Percentiles rank a stretch among this genome's conserved stretches.
These are phyloP conservation scores for Masticophis lateralis DNA, from an alignment of 2,797 vertebrate species.

Conservation along the genomic window DNA sequence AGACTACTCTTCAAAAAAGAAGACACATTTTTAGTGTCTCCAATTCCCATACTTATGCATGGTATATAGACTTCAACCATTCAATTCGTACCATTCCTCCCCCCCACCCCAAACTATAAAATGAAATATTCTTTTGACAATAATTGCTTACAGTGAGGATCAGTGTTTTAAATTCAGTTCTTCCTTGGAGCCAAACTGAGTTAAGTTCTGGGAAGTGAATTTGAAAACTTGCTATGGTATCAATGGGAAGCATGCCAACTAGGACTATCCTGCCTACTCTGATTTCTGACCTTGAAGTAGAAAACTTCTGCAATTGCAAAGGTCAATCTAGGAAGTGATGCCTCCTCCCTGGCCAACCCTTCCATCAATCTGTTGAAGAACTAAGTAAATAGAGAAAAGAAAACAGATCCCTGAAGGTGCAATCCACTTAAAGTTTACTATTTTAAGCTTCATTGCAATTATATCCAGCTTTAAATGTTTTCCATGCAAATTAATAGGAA, in stretches of 20 bases:
- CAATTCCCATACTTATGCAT: background rate
- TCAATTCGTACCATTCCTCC: background rate
- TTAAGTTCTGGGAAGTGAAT: background rate
- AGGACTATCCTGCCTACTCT: background rate
- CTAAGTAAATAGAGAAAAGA: background rate
- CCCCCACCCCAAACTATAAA: background rate
- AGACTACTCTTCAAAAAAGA: background rate
- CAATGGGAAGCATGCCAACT: background rate
- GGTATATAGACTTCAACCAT: background rate
- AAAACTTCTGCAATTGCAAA: background rate
- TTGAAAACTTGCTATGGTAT: background rate
- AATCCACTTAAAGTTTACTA: background rate
- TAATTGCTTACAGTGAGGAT: background rate
- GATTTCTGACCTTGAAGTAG: background rate
- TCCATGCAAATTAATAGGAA: background rate
- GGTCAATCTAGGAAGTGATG: background rate
- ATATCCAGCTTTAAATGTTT: background rate
- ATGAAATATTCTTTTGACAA: background rate
- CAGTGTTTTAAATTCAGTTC: background rate
- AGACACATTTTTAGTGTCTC: background rate
- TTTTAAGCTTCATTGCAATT: background rate
- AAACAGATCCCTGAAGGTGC: background rate
- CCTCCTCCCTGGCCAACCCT: background rate
- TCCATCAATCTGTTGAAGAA: background rate
- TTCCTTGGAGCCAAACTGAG: background rate